Conservation (phyloP, 2,797 vertebrate genomes). For the Anolis apletophallus region DNA sequence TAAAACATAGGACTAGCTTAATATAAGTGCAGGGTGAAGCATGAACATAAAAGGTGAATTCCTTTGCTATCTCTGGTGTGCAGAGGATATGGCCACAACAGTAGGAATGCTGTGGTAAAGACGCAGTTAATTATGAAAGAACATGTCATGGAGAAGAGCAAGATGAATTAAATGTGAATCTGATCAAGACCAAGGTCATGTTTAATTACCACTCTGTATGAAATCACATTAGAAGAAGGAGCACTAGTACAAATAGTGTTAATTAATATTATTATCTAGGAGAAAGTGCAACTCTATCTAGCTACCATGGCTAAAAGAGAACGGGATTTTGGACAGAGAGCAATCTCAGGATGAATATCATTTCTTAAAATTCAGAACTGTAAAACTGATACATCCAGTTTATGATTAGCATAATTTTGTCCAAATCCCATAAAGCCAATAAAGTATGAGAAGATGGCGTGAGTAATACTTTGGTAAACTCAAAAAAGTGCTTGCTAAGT, state of each 20-base stretch:
- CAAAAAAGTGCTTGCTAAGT: background rate
- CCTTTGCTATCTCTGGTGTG: background rate
- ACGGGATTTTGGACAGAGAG: background rate
- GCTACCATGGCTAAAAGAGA: background rate
- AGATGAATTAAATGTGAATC: slow-evolving; percentile 23
- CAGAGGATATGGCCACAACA: background rate
- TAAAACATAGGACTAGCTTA: background rate
- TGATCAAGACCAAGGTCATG: slow-evolving; percentile 33
- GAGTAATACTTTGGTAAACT: background rate
- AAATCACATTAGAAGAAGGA: slow-evolving; percentile 5
- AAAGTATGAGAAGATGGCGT: background rate
- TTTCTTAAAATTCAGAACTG: background rate
- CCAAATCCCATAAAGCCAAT: background rate
- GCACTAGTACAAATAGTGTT: slow-evolving; percentile 2
- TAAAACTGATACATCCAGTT: background rate
- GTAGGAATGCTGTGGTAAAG: background rate
- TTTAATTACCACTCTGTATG: slow-evolving; percentile 16
- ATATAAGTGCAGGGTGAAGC: background rate
- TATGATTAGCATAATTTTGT: background rate
- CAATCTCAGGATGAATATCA: background rate
- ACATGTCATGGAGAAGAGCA: background rate
- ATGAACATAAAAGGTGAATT: background rate
- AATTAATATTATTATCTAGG: slow-evolving; percentile 24
- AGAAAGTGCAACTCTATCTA: background rate
- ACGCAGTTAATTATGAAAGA: slow-evolving; percentile 4